Percentiles rank a stretch among this genome's conserved stretches.
Evolutionary conservation across 2,888 invertebrate genomes (phyloP).

Genomic region (Polydrusus tereticollis): DNA sequence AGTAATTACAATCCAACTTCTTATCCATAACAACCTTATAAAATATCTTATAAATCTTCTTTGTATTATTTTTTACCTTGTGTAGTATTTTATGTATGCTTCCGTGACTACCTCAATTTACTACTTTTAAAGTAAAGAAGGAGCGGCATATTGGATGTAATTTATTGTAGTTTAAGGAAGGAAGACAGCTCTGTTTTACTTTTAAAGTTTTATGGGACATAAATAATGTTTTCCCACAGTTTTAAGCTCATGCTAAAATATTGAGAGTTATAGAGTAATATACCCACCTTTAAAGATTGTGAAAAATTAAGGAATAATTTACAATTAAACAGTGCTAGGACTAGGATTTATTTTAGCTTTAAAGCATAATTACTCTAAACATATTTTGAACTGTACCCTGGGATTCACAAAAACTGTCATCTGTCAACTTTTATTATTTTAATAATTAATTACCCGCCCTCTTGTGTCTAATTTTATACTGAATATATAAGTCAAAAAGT

Average conservation of each 20-base stretch:
- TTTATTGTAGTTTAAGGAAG: conserved; percentile 17
- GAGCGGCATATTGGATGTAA: conserved; percentile 24
- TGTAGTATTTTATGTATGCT: conserved; percentile 23
- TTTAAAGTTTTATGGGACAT: conserved; percentile 2
- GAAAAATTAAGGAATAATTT: too few species aligned
- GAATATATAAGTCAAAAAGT: too few species aligned
- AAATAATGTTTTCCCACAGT: background rate
- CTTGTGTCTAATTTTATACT: too few species aligned
- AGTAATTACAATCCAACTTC: background rate
- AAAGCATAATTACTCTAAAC: too few species aligned
- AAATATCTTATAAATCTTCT: conserved; percentile 14
- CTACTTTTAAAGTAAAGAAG: conserved; percentile 26
- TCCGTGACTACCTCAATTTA: conserved; percentile 33
- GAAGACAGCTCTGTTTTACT: conserved; percentile 13
- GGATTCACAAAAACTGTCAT: too few species aligned
- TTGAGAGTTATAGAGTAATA: background rate
- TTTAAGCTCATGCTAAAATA: background rate
- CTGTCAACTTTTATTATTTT: too few species aligned
- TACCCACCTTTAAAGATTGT: too few species aligned
- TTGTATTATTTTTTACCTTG: conserved; percentile 6
- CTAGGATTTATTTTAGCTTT: too few species aligned
- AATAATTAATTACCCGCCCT: too few species aligned
- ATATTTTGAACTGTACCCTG: too few species aligned
- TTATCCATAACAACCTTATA: background rate
- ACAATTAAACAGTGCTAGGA: too few species aligned